Evolutionary conservation across 1,140 invertebrate genomes (phyloP).

Genomic region (Drosophila dunni): DNA sequence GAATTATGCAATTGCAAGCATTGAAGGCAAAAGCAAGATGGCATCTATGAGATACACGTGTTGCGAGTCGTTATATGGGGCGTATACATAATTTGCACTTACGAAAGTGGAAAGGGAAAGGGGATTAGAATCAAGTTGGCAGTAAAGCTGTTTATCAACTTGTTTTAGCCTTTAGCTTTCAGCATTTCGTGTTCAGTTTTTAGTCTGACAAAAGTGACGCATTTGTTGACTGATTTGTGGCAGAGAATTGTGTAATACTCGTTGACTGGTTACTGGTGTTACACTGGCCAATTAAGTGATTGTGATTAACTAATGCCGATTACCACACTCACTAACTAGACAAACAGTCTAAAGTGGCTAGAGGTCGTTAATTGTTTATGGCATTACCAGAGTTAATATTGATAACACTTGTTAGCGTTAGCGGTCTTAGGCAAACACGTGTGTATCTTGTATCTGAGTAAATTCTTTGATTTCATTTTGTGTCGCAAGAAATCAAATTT

Average conservation of each 20-base stretch:
- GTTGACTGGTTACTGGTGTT: background rate
- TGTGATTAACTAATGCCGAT: slow-evolving; percentile 3
- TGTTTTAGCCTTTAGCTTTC: background rate
- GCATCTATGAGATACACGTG: slow-evolving; percentile 45
- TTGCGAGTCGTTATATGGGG: slow-evolving; percentile 51
- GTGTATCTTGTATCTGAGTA: background rate
- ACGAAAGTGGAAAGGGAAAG: slow-evolving; percentile 22
- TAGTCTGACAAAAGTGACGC: slow-evolving; percentile 38
- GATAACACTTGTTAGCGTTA: too few relatives aligned
- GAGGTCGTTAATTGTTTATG: slow-evolving; percentile 26
- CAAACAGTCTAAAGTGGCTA: slow-evolving; percentile 28
- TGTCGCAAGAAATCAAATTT: slow-evolving; percentile 30
- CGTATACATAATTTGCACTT: slow-evolving; percentile 67
- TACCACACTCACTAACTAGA: background rate
- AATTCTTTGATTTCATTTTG: background rate
- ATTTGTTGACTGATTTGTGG: slow-evolving; percentile 20
- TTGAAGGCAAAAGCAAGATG: slow-evolving; percentile 25
- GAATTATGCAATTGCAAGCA: slow-evolving; percentile 61
- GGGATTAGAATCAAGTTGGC: slow-evolving; percentile 35
- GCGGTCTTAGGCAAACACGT: slow-evolving; percentile 7
- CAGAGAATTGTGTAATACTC: background rate
- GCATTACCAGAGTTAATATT: too few relatives aligned
- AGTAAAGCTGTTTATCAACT: slow-evolving; percentile 53
- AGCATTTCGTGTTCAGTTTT: background rate
- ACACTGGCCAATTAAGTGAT: background rate